phyloP scores from a whole-genome alignment of 2,888 invertebrate species.

The Melinaea menophilus region DNA sequence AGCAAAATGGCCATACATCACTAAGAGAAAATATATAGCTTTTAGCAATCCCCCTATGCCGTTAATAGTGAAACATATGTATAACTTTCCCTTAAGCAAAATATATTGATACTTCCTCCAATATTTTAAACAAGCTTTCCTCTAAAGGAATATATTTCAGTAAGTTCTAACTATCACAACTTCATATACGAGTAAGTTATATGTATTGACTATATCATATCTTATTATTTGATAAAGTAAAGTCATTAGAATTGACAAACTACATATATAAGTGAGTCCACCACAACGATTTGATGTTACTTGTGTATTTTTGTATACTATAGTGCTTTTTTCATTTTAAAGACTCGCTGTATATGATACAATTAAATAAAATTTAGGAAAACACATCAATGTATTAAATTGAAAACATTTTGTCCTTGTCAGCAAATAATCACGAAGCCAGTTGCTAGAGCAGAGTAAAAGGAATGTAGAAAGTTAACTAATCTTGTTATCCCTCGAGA shows the following conservation, averaged over 20 bases:
- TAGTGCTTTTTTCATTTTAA: no score
- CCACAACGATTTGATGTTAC: no score
- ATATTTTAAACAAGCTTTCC: slow-evolving; percentile 9
- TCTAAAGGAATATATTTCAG: slow-evolving; percentile 14
- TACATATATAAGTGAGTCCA: no score
- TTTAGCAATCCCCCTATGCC: slow-evolving; percentile 61
- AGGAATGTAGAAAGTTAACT: slow-evolving; percentile 61
- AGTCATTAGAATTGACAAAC: no score
- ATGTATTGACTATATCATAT: no score
- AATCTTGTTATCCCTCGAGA: slow-evolving; percentile 53
- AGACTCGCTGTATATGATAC: no score
- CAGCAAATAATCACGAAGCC: slow-evolving; percentile 43
- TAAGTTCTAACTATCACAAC: no score
- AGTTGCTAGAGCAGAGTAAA: slow-evolving; percentile 49
- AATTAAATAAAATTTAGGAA: background rate
- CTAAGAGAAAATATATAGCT: slow-evolving; percentile 68
- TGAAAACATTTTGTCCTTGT: slow-evolving; percentile 13
- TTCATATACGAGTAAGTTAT: no score
- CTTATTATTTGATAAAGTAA: no score
- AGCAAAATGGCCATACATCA: slow-evolving; percentile 70
- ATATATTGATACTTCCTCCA: slow-evolving; percentile 9
- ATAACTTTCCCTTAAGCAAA: slow-evolving; percentile 33
- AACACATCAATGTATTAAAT: slow-evolving; percentile 3
- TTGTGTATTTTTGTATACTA: no score
- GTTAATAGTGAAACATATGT: slow-evolving; percentile 58